phyloP scores from a whole-genome alignment of 2,113 vertebrate genomes.

The Typhlomys cinereus region DNA sequence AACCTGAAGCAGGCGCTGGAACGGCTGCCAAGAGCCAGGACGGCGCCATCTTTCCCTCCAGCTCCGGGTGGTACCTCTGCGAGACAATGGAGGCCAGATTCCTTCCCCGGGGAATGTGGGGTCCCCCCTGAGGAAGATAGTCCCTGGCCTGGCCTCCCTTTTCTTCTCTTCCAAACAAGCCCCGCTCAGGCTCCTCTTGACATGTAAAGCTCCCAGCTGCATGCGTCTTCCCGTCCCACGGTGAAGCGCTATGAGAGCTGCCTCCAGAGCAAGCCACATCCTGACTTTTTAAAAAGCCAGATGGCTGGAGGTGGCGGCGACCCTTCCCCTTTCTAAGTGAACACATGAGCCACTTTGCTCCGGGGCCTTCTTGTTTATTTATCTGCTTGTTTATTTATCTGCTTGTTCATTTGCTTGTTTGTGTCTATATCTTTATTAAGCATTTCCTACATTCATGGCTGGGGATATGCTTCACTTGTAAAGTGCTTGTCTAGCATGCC shows the following conservation, averaged over 20 bases:
- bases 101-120: constrained; percentile 3
- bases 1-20: background rate
- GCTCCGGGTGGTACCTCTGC: background rate
- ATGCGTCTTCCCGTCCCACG: background rate
- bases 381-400: no score
- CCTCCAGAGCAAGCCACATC: background rate
- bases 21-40: background rate
- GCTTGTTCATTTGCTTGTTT: no score
- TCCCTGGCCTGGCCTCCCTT: background rate
- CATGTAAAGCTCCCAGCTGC: constrained; percentile 20
- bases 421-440: no score
- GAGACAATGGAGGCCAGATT: background rate
- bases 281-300: background rate
- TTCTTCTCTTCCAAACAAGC: background rate
- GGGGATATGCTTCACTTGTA: background rate
- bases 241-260: background rate
- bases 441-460: background rate
- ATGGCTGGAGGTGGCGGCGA: background rate
- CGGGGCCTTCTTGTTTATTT: background rate
- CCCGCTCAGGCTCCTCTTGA: constrained; percentile 44
- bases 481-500: background rate
- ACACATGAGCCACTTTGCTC: constrained; percentile 6
- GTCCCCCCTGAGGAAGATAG: constrained; percentile 33
- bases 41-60: background rate
- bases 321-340: constrained; percentile 45